phyloP scores from a whole-genome alignment of 2,888 invertebrate species.

The Parnassius mnemosyne region DNA sequence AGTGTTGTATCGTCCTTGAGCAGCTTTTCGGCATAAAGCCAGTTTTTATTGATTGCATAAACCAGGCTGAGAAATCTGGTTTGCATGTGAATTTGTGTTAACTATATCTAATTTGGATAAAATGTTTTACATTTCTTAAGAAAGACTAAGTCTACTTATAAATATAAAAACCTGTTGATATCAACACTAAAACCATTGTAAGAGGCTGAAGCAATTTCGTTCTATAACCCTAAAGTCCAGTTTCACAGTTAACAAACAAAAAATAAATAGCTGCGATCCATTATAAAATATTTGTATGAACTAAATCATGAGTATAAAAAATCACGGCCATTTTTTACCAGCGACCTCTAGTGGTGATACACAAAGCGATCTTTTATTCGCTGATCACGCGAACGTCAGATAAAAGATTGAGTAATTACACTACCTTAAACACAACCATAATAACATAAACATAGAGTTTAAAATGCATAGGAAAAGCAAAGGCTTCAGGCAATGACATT shows the following conservation, averaged over 20 bases:
- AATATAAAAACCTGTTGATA: no score
- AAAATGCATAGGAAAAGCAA: conserved; percentile 17
- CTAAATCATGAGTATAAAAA: conserved; percentile 25
- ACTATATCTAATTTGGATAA: not conserved
- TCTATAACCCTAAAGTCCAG: conserved; percentile 1
- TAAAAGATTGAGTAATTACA: conserved; percentile 23
- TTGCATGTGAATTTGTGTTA: not conserved
- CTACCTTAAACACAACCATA: conserved; percentile 4
- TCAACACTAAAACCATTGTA: not conserved
- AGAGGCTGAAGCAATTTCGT: conserved; percentile 1
- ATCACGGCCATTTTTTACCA: conserved; percentile 26
- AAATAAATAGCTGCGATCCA: conserved; percentile 18
- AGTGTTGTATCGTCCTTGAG: conserved; percentile 22
- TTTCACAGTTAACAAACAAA: conserved; percentile 15
- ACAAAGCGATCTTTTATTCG: conserved; percentile 25
- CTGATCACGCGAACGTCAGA: conserved; percentile 24
- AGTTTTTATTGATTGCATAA: conserved; percentile 17
- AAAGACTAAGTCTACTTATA: no score
- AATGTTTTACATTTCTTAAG: not conserved
- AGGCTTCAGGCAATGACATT: conserved; percentile 25
- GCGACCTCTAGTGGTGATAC: conserved; percentile 22
- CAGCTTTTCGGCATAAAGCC: conserved; percentile 24
- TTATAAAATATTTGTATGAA: conserved; percentile 26
- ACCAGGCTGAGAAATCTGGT: conserved; percentile 7
- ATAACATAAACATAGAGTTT: conserved; percentile 11